Base-by-base conservation (phyloP, 2,113 vertebrate species). In the Tachycineta bicolor region DNA sequence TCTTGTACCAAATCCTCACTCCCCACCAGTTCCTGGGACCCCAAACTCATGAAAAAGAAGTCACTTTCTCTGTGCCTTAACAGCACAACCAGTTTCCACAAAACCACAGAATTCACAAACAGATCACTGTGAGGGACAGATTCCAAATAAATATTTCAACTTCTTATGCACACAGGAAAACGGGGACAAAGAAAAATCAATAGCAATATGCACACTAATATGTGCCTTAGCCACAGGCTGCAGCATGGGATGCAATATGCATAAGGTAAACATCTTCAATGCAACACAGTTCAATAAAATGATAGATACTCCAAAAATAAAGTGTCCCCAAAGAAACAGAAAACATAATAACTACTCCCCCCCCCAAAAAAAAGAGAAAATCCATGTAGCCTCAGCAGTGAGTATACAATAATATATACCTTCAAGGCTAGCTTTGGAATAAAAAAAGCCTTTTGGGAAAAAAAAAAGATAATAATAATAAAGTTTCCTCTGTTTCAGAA, bases 171-270 rank as follows among this genome's bases (percentile, higher is more conserved):
- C 77, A 41, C 8, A 41, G 64, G 67, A 90, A 68, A 70, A 81
- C 14, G 5, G 47, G 74, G 76, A 87, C 76, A 92, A 90, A 91
- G 74, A 9, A 92, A 90, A 94, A 96, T 97, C 96, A 92, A 97
- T 95, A 92, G 73, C 91, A 97, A 95, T 96, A 89, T 84, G 83
- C 68, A 94, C 91, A 90, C 89, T 96, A 92, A 89, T 89, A 89
- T 68, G 65, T 50, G 69, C 53, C 87, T 79, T 91, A 82, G 87
- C 95, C 93, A 95, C 89, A 89, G 91, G 95, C 87, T 87, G 58
- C 77, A 78, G 81, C 74, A 73, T 37, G 41, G 62, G 69, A 84
- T 96, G 74, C 81, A 96, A 85, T 95, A 94, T 84, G 91, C 83
- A 86, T 89, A 89, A 94, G 59, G 75, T 53, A 93, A 93, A 95